Evolutionary conservation across 1,140 invertebrate species (phyloP), one percentile per base, ranked within the genome.

Genomic region (Dinothrombium tinctorium): DNA sequence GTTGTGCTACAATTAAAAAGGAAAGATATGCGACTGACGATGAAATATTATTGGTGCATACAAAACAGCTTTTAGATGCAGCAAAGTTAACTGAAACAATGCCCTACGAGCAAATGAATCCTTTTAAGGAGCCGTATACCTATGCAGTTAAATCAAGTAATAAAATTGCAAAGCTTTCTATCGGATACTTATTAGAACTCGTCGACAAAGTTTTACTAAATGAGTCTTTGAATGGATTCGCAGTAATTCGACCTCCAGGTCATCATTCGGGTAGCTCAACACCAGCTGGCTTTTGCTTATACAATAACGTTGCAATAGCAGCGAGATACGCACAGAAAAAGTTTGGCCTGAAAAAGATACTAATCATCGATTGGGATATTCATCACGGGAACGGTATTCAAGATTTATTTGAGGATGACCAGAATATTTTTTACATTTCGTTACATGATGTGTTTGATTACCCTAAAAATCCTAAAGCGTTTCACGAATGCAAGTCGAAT

Each of bases 321-420:
- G 80, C 82, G 8, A 69, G 66, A 54, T 73, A 81, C 60, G 75
- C 79, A 2, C 54, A 71, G 4, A 53, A 65, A n/a, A 59, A 57
- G 33, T 65, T 72, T 37, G 7, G 17, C 7, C 15, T 46, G 8
- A 43, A 33, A 28, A 15, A 76, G 40, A 65, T 92, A 15, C 54
- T 92, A 12, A 75, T 94, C 37, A 52, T 92, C 1, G 87, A 94
- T 60, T 94, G 83, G 74, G 86, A 94, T 59, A 72, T 92, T 4
- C 86, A 92, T 57, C 84, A 90, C 56, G 86, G 86, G 6, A 80
- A 89, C 58, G 81, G 82, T 5, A 42, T 75, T 1, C 79, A 84
- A 54, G 64, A 71, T 33, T 70, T 78, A 17, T 79, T 84, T 48
- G 66, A 77, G 48, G 53, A 69, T 15, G 69, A 74, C 51, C 64